Conservation (phyloP, 2,888 invertebrate genomes). For the Biston betularia region DNA sequence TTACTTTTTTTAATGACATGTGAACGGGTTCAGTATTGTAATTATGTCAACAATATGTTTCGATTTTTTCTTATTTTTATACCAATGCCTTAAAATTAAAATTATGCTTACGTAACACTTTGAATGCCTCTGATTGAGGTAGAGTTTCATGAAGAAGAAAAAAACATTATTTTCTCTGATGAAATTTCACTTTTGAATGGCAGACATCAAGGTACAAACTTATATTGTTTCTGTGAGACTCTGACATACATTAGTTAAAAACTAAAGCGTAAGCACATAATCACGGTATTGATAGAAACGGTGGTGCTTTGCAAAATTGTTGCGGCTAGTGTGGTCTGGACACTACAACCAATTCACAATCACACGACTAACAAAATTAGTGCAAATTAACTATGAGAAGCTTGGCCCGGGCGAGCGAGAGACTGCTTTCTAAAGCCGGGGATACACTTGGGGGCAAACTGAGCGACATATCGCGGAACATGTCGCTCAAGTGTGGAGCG, state of each 20-base stretch:
- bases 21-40: too few species aligned
- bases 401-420: constrained; percentile 28
- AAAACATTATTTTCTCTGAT: too few species aligned
- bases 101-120: too few species aligned
- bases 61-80: too few species aligned
- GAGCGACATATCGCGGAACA: neutral
- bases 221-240: neutral
- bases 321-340: constrained; percentile 61
- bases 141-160: too few species aligned
- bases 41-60: too few species aligned
- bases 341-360: constrained; percentile 37
- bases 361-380: constrained; percentile 33
- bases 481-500: neutral
- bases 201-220: neutral
- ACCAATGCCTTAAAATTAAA: too few species aligned
- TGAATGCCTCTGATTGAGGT: too few species aligned
- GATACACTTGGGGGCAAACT: constrained; percentile 21
- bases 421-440: constrained; percentile 24
- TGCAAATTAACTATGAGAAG: constrained; percentile 36
- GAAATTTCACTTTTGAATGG: too few species aligned
- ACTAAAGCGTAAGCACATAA: constrained; percentile 31
- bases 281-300: constrained; percentile 21
- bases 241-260: neutral
- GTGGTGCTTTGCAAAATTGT: constrained; percentile 55
- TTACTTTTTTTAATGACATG: too few species aligned